A percentile compares a stretch with the other conserved stretches of the same genome.
Evolutionary conservation across 1,140 invertebrate species (phyloP).

Genomic region (Drosophila bocqueti): DNA sequence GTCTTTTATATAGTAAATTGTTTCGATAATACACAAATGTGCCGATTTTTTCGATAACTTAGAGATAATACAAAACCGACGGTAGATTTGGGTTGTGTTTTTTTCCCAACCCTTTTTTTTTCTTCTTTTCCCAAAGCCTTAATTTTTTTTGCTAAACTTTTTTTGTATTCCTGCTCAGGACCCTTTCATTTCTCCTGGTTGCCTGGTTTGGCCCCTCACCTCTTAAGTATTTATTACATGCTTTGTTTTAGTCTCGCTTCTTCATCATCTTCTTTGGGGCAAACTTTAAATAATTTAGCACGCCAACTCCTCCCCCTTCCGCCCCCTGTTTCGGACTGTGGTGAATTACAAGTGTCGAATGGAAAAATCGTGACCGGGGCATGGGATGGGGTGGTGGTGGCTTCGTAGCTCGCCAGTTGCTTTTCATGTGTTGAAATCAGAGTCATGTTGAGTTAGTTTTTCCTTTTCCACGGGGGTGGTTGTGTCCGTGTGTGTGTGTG

Average conservation of each 20-base stretch:
- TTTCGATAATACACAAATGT: neutral
- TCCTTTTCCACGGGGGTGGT: slow-evolving; percentile 14
- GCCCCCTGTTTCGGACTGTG: slow-evolving; percentile 15
- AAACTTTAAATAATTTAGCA: slow-evolving; percentile 77
- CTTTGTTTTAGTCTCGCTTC: slow-evolving; percentile 55
- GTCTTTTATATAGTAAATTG: neutral
- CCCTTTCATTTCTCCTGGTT: slow-evolving; percentile 2
- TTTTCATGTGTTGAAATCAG: slow-evolving; percentile 65
- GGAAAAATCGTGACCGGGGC: slow-evolving; percentile 27
- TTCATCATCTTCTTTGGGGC: slow-evolving; percentile 42
- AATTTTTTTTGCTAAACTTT: neutral
- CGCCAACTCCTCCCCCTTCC: neutral
- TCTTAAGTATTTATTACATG: slow-evolving; percentile 68
- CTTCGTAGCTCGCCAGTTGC: slow-evolving; percentile 1
- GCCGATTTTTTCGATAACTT: neutral
- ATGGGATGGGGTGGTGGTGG: neutral
- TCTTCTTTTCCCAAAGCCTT: neutral
- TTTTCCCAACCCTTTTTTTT: too few relatives aligned
- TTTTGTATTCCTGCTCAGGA: neutral
- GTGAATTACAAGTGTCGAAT: slow-evolving; percentile 53
- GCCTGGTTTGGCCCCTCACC: slow-evolving; percentile 21
- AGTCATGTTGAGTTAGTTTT: slow-evolving; percentile 55
- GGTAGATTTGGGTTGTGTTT: neutral
- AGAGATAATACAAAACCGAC: neutral
- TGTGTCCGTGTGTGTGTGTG: neutral